Base-by-base conservation (phyloP, 92 coral and sea anemone genomes). In the Phenganax subtilis region DNA sequence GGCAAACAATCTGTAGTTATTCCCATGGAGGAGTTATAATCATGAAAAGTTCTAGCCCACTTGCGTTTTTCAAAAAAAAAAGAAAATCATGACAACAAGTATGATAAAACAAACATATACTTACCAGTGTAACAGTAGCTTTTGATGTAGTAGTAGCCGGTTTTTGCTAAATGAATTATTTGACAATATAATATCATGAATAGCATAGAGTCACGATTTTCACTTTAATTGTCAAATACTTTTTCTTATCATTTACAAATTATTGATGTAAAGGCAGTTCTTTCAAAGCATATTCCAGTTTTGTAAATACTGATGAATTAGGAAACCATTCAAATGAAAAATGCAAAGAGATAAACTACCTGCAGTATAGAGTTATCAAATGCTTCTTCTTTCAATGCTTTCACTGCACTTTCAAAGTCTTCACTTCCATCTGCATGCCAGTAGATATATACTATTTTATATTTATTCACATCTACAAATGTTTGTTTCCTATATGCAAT, bases 361-460 rank as follows among this genome's bases (percentile, higher is more conserved):
- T 68, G 73, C 14, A 68, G 80, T 16, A 96, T 84, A 69, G 88
- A 72, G 14, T 81, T 85, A 77, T 96, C 97, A 75, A 87, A 87
- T 52, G 88, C 85, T 85, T 89, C 93, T 31, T 96, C 99, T 87
- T 89, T 93, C 9, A 96, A 88, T 54, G 96, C 88, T 76, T 88
- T 90, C 11, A 96, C 92, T 8, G 99, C 97, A 55, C 96, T 92
- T 60, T 96, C 97, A 72, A 96, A 82, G 82, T 96, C 99, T 82
- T 96, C 99, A 89, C 93, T 97, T 57, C 96, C 97, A 57, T 92
- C 99, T 91, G 88, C 17, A 71, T 58, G 2, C 47, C 47, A 63
- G 17, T 51, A 79, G 47, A 29, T 10, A 66, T 73, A 29, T 27
- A 20, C 25, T 20, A 20, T 20, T 20, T 20, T 20, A 20, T 15